These are phyloP conservation scores for Acanthurus tractus DNA, from an alignment of 2,797 vertebrate species.

Conservation along the genomic window DNA sequence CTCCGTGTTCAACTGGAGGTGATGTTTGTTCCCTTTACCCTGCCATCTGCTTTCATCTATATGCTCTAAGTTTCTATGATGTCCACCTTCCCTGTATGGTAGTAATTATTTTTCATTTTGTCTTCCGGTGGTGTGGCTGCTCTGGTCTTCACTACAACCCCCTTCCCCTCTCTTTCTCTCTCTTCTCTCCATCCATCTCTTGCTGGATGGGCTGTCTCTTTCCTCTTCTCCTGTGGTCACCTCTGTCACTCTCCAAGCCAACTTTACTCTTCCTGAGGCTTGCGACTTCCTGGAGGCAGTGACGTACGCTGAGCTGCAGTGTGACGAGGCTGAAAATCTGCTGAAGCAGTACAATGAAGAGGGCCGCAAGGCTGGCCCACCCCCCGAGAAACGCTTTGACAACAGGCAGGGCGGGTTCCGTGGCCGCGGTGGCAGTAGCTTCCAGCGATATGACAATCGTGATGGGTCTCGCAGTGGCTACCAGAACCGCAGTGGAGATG, in stretches of 20 bases:
- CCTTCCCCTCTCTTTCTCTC: conserved; percentile 46
- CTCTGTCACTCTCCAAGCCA: conserved; percentile 84
- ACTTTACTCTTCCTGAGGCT: conserved; percentile 91
- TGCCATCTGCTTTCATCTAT: conserved; percentile 74
- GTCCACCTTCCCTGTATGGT: conserved; percentile 55
- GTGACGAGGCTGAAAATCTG: conserved; percentile 89
- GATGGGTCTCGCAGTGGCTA: conserved; percentile 85
- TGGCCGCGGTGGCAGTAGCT: conserved; percentile 84
- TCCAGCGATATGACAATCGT: conserved; percentile 88
- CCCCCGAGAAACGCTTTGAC: conserved; percentile 93
- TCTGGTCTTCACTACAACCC: conserved; percentile 84
- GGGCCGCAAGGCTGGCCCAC: conserved; percentile 90
- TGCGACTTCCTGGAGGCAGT: conserved; percentile 93
- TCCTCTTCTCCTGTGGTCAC: conserved; percentile 55
- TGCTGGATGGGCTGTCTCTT: conserved; percentile 63
- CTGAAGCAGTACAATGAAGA: conserved; percentile 94
- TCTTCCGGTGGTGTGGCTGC: conserved; percentile 82
- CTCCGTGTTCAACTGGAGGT: conserved; percentile 80
- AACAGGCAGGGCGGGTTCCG: conserved; percentile 86
- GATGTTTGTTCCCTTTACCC: conserved; percentile 78
- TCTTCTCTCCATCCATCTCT: conserved; percentile 67
- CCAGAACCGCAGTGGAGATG: conserved; percentile 81
- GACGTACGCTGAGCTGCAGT: conserved; percentile 87
- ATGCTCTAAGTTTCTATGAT: conserved; percentile 69
- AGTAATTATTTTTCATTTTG: conserved; percentile 83